A percentile compares a stretch with the other conserved stretches of the same genome.
phyloP scores from a whole-genome alignment of 2,113 vertebrate species.

The Zeus faber region DNA sequence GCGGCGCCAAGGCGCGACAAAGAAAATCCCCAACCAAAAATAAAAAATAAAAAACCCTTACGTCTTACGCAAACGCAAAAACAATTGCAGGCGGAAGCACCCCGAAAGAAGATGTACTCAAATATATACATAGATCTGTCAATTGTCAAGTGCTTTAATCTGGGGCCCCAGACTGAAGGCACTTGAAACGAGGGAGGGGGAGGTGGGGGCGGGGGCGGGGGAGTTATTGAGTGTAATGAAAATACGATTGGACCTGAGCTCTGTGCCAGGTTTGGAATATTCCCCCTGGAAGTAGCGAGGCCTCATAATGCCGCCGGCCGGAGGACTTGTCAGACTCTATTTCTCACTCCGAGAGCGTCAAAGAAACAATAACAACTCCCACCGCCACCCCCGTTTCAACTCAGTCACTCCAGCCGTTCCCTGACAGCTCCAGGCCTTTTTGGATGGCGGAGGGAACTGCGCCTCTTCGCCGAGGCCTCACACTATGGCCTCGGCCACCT shows the following conservation, averaged over 20 bases:
- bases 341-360: not conserved
- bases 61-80: not conserved
- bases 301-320: no score
- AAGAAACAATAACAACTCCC: no score
- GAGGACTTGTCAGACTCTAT: not conserved
- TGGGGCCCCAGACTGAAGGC: conserved; percentile 27
- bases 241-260: not conserved
- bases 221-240: not conserved
- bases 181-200: conserved; percentile 13
- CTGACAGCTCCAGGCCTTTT: no score
- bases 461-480: no score
- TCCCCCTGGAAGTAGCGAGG: not conserved
- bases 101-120: conserved; percentile 42
- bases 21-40: not conserved
- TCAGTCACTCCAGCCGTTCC: not conserved
- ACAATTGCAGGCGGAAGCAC: not conserved
- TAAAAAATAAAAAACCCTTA: no score
- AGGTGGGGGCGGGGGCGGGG: no score
- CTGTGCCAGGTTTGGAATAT: conserved; percentile 1
- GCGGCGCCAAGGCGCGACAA: conserved; percentile 36
- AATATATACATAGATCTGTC: conserved; percentile 63
- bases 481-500: no score
- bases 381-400: not conserved
- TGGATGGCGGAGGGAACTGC: no score
- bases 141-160: conserved; percentile 63